Conservation (phyloP, 2,113 vertebrate genomes). For the Antigone vipio region DNA sequence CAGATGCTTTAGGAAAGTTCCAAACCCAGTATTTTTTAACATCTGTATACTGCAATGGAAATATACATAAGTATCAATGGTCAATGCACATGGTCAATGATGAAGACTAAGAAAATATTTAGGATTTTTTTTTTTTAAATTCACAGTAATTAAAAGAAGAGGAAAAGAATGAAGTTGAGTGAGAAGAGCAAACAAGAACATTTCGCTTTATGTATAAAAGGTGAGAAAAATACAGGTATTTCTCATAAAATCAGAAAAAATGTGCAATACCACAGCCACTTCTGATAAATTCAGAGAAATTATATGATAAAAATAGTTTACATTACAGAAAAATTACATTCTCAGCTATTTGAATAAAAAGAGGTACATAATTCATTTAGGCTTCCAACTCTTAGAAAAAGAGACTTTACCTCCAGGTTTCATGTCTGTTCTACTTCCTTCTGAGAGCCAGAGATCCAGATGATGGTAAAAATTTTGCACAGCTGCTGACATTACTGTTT, state of each 20-base stretch:
- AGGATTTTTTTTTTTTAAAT: background rate
- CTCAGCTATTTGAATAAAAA: background rate
- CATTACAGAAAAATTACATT: background rate
- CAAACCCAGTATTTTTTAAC: background rate
- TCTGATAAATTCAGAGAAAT: background rate
- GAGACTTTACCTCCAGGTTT: background rate
- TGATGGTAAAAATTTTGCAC: background rate
- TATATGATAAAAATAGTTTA: background rate
- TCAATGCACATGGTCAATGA: background rate
- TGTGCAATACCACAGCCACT: background rate
- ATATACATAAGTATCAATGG: background rate
- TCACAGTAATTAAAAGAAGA: too few relatives aligned
- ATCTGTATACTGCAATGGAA: background rate
- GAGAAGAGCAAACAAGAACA: background rate
- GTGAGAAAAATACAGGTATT: background rate
- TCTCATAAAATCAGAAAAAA: background rate
- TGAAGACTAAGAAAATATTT: background rate
- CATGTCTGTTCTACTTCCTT: background rate
- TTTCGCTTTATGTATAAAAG: background rate
- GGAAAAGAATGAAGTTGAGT: background rate
- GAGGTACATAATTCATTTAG: background rate
- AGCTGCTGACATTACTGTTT: background rate
- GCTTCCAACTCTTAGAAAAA: background rate
- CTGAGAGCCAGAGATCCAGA: background rate
- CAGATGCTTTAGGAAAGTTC: background rate